Percentiles rank a stretch among this genome's conserved stretches.
Evolutionary conservation across 2,113 vertebrate genomes (phyloP).

Genomic region (Hoplias malabaricus): DNA sequence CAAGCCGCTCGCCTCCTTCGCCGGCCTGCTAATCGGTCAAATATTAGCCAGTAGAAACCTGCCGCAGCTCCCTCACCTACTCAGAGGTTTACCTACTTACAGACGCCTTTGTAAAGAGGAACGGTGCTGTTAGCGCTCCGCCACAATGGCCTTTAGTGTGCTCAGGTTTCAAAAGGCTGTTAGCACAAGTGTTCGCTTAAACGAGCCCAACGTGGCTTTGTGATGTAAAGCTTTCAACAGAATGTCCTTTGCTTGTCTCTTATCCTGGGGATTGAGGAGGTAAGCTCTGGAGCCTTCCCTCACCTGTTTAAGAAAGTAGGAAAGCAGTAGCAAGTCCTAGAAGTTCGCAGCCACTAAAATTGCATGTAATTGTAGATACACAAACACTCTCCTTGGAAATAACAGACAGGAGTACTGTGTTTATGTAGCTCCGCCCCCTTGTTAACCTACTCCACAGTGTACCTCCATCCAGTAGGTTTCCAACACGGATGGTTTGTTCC

Average conservation of each 20-base stretch:
- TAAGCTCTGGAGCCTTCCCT: background rate
- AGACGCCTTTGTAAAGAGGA: conserved; percentile 7
- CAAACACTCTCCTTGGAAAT: no score
- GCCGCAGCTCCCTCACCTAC: conserved; percentile 38
- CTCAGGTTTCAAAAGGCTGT: background rate
- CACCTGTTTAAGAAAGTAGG: conserved; percentile 84
- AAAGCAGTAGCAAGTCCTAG: conserved; percentile 75
- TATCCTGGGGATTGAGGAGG: background rate
- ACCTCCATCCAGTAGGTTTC: no score
- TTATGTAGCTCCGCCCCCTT: no score
- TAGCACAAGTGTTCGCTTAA: background rate
- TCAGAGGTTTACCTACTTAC: conserved; percentile 5
- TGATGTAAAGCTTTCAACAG: background rate
- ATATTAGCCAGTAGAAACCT: conserved; percentile 39
- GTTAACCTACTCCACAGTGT: no score
- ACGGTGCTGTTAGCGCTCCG: background rate
- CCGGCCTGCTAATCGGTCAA: conserved; percentile 45
- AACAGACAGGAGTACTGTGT: no score
- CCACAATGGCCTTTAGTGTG: background rate
- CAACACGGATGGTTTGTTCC: no score
- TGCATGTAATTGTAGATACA: no score
- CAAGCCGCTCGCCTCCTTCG: conserved; percentile 34
- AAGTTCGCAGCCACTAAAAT: no score
- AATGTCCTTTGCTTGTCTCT: background rate
- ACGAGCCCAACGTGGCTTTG: background rate